These are phyloP conservation scores for Phorcus lineatus DNA, from an alignment of 2,888 invertebrate genomes.

Conservation along the genomic window DNA sequence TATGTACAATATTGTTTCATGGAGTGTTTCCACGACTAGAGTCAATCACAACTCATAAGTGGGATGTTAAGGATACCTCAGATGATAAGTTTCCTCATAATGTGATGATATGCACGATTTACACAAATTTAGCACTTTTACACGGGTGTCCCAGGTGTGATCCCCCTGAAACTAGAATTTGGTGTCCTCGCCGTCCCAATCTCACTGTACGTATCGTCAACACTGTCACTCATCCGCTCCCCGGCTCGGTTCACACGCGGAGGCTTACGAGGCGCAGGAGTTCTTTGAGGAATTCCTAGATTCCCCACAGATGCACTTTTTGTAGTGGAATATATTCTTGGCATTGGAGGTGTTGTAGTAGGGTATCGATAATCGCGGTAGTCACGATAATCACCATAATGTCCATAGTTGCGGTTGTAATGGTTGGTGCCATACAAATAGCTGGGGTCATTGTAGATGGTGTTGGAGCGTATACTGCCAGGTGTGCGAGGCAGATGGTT, in stretches of 20 bases:
- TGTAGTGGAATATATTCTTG: slow-evolving; percentile 35
- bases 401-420: not conserved
- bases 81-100: no score
- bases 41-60: no score
- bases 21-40: not conserved
- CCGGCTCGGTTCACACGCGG: slow-evolving; percentile 61
- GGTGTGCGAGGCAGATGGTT: slow-evolving; percentile 19
- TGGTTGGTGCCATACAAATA: not conserved
- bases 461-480: slow-evolving; percentile 18
- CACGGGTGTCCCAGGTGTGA: slow-evolving; percentile 45
- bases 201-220: slow-evolving; percentile 18
- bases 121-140: slow-evolving; percentile 22
- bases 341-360: slow-evolving; percentile 35
- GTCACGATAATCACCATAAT: slow-evolving; percentile 33
- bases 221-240: slow-evolving; percentile 44
- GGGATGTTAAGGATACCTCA: no score
- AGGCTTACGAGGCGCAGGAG: slow-evolving; percentile 61
- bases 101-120: no score
- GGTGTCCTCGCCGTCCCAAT: not conserved
- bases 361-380: slow-evolving; percentile 25
- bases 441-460: slow-evolving; percentile 20
- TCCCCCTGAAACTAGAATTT: slow-evolving; percentile 26
- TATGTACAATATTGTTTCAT: not conserved
- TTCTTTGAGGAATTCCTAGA: slow-evolving; percentile 51
- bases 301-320: slow-evolving; percentile 67